A percentile compares a stretch with the other conserved stretches of the same genome.
Conservation (phyloP, 1,140 invertebrate genomes). For the Drosophila murphyi region DNA sequence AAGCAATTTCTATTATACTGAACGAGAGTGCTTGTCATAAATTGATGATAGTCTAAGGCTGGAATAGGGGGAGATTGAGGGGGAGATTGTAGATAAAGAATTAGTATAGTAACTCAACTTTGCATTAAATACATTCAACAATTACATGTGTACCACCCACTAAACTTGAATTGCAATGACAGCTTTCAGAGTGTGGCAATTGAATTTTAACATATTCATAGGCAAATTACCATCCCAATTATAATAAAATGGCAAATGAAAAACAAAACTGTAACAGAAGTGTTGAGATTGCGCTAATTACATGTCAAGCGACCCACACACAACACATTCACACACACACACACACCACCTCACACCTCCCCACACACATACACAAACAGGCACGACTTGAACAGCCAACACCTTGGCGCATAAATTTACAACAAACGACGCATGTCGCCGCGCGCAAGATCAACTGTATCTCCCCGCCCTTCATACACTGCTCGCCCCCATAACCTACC, state of each 20-base stretch:
- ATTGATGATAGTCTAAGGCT: conserved; percentile 23
- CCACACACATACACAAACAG: conserved; percentile 26
- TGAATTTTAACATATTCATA: conserved; percentile 75
- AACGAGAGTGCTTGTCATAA: conserved; percentile 6
- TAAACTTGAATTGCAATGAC: conserved; percentile 1
- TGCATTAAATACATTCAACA: conserved; percentile 7
- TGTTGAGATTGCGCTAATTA: conserved; percentile 81
- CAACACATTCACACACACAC: conserved; percentile 6
- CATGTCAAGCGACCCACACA: conserved; percentile 64
- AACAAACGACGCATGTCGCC: conserved; percentile 75
- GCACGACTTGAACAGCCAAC: conserved; percentile 57
- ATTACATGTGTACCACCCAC: conserved; percentile 59
- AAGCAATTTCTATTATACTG: conserved; percentile 25
- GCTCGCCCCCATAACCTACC: neutral
- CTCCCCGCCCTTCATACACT: neutral
- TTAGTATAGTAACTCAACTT: conserved; percentile 9
- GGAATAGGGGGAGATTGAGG: neutral
- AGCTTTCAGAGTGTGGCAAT: conserved; percentile 60
- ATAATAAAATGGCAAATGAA: conserved; percentile 21
- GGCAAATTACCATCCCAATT: conserved; percentile 58
- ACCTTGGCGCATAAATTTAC: conserved; percentile 78
- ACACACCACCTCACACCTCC: conserved; percentile 46
- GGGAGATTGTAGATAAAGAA: neutral
- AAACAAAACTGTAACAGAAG: conserved; percentile 69
- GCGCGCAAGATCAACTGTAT: neutral